A percentile compares a stretch with the other conserved stretches of the same genome.
Evolutionary conservation across 2,113 vertebrate species (phyloP).

Genomic region (Phodopus roborovskii): DNA sequence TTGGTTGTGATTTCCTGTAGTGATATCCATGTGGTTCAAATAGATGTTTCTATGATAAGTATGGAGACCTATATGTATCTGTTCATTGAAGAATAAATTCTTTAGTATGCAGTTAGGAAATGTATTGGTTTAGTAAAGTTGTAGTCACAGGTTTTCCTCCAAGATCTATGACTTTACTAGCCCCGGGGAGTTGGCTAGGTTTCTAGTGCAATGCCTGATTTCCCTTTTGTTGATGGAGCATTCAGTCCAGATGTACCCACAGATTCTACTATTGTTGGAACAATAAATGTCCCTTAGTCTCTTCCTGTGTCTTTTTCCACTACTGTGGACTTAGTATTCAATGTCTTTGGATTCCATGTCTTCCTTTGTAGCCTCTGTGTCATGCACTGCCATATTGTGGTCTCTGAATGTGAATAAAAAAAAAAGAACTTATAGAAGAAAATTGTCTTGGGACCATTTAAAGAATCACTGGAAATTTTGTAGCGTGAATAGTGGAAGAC

Average conservation of each 20-base stretch:
- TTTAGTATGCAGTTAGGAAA: background rate
- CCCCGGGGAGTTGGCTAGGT: background rate
- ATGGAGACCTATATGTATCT: background rate
- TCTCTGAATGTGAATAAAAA: background rate
- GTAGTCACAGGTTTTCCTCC: background rate
- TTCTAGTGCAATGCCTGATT: background rate
- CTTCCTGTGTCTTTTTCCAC: background rate
- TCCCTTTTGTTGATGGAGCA: background rate
- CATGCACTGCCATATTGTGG: background rate
- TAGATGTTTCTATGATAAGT: background rate
- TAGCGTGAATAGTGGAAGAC: background rate
- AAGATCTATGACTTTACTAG: background rate
- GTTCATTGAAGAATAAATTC: background rate
- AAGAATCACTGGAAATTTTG: background rate
- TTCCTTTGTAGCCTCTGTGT: background rate
- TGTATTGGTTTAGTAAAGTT: background rate
- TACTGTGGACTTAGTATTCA: background rate
- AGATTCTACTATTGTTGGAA: background rate
- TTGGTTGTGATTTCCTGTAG: background rate
- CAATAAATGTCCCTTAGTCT: background rate
- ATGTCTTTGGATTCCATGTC: background rate
- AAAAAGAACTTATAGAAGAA: background rate
- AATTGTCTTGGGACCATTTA: slow-evolving; percentile 1
- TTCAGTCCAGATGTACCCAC: background rate
- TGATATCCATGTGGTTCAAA: background rate